Evolutionary conservation across 2,113 vertebrate species (phyloP), one percentile per base, ranked within the genome.

Genomic region (Paramormyrops kingsleyae): DNA sequence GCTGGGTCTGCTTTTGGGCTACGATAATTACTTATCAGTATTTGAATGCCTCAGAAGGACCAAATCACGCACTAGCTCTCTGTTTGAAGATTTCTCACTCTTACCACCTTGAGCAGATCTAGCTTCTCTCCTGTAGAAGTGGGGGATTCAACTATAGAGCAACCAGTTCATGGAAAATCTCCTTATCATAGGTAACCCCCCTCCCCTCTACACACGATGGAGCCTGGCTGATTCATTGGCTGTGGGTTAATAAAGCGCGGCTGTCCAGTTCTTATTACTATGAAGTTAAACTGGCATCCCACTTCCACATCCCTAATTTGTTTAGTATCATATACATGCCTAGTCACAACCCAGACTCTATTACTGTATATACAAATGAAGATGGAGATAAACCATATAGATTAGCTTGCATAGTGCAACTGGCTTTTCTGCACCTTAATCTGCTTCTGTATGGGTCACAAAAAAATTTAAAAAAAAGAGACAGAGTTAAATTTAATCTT

Each of bases 11-110:
- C 94, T 93, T 94, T 92, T 92, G 92, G 94, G 93, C 93, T 91
- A 92, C 91, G 94, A 94, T 94, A 95, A 94, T 95, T 94, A 94
- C 95, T 93, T 93, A 93, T 93, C 94, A 95, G 92, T 93, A 92
- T 91, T 92, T 89, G 90, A 93, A 93, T 93, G 93, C 91, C 92
- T 93, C 93, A 93, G 94, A 95, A 77, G 87, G 90, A 92, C 92
- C 92, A 90, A 90, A 80, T 90, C 92, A 91, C 92, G 92, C 92
- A 92, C 90, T 89, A 91, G 91, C 92, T 92, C 92, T 91, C 93
- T 94, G 94, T 93, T 94, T 93, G 87, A 88, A 80, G 89, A 85
- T 89, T 89, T 85, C 62, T 31, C 21, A 84, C 89, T 50, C 89
- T 56, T 93, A 94, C 94, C 94, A 93, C 91, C 92, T 90, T 42